These are phyloP conservation scores for Apodemia hepburni DNA, from an alignment of 2,888 invertebrate species.

Conservation along the genomic window DNA sequence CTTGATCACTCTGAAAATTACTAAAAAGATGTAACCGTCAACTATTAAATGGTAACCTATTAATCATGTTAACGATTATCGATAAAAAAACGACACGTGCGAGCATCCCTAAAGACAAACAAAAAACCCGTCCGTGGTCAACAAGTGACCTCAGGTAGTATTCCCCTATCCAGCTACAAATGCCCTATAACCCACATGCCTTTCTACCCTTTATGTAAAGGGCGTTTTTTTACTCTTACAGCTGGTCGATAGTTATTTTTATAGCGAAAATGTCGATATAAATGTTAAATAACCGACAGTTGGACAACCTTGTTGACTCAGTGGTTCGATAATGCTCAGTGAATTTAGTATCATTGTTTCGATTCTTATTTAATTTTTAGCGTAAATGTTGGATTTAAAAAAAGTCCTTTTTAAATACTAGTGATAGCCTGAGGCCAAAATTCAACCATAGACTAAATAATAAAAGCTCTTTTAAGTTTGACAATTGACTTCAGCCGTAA, in stretches of 20 bases:
- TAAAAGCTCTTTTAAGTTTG: too few relatives aligned
- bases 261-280: constrained; percentile 8
- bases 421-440: too few relatives aligned
- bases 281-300: background rate
- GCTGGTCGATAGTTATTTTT: constrained; percentile 24
- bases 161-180: constrained; percentile 26
- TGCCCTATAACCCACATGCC: constrained; percentile 33
- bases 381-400: too few relatives aligned
- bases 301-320: background rate
- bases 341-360: background rate
- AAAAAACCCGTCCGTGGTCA: constrained; percentile 66
- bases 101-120: constrained; percentile 27
- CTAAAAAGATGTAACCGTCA: constrained; percentile 7
- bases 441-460: too few relatives aligned
- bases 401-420: too few relatives aligned
- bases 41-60: background rate
- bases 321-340: background rate
- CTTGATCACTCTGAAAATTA: background rate
- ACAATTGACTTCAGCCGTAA: too few relatives aligned
- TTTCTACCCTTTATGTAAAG: constrained; percentile 26
- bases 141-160: constrained; percentile 46
- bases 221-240: constrained; percentile 30
- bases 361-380: background rate
- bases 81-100: constrained; percentile 19
- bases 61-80: constrained; percentile 20